phyloP scores from a whole-genome alignment of 2,797 vertebrate species.

The Hephaestus fuliginosus region DNA sequence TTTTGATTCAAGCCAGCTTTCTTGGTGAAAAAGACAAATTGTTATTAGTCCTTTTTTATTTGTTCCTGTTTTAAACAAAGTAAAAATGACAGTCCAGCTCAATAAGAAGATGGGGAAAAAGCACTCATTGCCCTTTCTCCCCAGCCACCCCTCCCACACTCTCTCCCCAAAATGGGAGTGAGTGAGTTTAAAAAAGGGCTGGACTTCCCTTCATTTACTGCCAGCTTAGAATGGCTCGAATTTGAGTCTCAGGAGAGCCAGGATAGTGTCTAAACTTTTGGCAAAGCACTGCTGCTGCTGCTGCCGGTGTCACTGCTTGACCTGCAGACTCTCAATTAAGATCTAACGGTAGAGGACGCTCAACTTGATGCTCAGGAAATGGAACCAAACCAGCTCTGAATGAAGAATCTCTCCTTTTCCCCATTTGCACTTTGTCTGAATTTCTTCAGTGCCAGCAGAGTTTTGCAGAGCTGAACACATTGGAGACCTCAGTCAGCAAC shows the following conservation, averaged over 20 bases:
- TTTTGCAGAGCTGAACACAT: constrained; percentile 31
- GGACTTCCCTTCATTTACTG: constrained; percentile 56
- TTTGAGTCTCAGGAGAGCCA: constrained; percentile 55
- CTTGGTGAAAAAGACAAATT: not conserved
- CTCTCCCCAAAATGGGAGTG: constrained; percentile 68
- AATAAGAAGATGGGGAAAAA: constrained; percentile 12
- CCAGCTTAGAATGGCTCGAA: constrained; percentile 59
- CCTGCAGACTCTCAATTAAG: constrained; percentile 26
- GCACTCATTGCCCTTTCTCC: constrained; percentile 36
- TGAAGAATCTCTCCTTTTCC: constrained; percentile 47
- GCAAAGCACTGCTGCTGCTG: constrained; percentile 25
- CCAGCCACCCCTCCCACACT: constrained; percentile 56
- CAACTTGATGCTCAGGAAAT: constrained; percentile 41
- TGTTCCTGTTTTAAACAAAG: constrained; percentile 22
- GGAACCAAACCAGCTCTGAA: constrained; percentile 44
- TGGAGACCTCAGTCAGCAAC: constrained; percentile 59
- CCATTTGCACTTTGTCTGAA: constrained; percentile 41
- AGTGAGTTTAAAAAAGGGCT: constrained; percentile 65
- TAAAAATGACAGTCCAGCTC: constrained; percentile 11
- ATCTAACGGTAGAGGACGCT: constrained; percentile 10
- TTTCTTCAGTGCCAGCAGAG: constrained; percentile 13
- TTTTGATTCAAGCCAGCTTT: constrained; percentile 16
- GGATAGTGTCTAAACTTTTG: constrained; percentile 33
- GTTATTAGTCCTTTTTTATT: constrained; percentile 10
- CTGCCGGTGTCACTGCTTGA: constrained; percentile 28